These are phyloP conservation scores for Hermaeophaga mercurialis DNA, from an alignment of 2,888 invertebrate species.

Conservation along the genomic window DNA sequence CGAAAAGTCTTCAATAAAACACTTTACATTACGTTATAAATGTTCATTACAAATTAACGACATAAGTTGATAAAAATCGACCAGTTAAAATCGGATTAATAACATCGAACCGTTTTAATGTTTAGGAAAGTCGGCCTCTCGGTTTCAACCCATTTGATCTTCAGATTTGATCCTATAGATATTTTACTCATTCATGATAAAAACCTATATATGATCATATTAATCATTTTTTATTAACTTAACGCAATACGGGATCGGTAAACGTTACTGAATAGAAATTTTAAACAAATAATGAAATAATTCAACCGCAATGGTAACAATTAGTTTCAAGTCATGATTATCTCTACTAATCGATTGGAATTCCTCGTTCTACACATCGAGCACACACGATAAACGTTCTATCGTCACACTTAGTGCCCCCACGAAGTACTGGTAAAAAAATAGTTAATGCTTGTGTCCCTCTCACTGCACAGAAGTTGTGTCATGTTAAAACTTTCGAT, in stretches of 20 bases:
- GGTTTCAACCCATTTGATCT: too few relatives aligned
- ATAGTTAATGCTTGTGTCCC: neutral
- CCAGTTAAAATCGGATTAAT: constrained; percentile 5
- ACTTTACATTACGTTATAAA: constrained; percentile 6
- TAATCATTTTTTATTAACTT: too few relatives aligned
- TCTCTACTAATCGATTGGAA: constrained; percentile 18
- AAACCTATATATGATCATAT: too few relatives aligned
- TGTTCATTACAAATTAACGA: constrained; percentile 5
- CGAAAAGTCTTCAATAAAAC: constrained; percentile 17
- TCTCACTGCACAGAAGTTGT: neutral
- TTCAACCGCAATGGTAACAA: constrained; percentile 6
- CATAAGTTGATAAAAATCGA: constrained; percentile 7
- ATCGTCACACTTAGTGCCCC: constrained; percentile 15
- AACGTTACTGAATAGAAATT: neutral
- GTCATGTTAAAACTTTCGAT: too few relatives aligned
- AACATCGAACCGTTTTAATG: too few relatives aligned
- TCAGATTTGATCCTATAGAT: too few relatives aligned
- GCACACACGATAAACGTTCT: constrained; percentile 18
- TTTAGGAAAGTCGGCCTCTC: too few relatives aligned
- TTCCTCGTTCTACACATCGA: constrained; percentile 21
- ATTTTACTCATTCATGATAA: too few relatives aligned
- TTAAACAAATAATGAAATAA: constrained; percentile 6
- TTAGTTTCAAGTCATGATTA: constrained; percentile 16
- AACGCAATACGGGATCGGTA: too few relatives aligned
- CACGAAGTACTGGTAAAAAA: constrained; percentile 9